Base-by-base conservation (phyloP, 2,113 vertebrate species). In the Oplegnathus fasciatus region DNA sequence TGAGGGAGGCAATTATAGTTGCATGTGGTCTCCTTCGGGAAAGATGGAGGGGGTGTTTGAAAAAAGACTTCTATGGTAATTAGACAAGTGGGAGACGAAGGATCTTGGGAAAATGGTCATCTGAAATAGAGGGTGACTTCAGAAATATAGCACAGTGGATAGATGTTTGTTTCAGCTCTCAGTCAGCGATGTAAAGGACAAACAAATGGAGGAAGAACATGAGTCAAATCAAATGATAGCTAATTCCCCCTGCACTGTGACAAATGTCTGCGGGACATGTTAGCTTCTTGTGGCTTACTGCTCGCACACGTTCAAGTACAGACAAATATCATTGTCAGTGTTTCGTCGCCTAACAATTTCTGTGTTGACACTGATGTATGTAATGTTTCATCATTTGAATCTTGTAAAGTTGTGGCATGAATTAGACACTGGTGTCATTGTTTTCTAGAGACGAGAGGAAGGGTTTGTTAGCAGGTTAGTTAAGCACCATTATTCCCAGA, bases 311-410 rank as follows among this genome's bases (percentile, higher is more conserved):
- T 96, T 95, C 96, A 97, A 95, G 95, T 94, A 95, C 96, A 96
- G 96, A 97, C 96, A 96, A 97, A 97, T 96, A 97, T 95, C 68
- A 48, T 96, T 96, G 96, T 97, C 95, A 95, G 96, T 94, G 95
- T 97, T 97, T 97, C 96, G 94, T 97, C 95, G 48, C 66, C 96
- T 96, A 96, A 96, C 97, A 95, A 97, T 97, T 97, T 97, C 97
- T 96, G 96, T 96, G 95, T 95, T 96, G 96, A 97, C 96, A 96
- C 96, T 97, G 97, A 97, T 97, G 96, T 22, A 85, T 97, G 96
- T 97, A 93, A 96, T 96, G 97, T 97, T 97, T 97, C 96, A 95
- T 84, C 96, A 95, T 95, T 96, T 95, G 95, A 96, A 95, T 96
- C 96, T 96, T 96, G 96, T 96, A 96, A 96, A 69, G 62, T n/a